Evolutionary conservation across 1,140 invertebrate genomes (phyloP), one percentile per base, ranked within the genome.

Genomic region (Oscheius sp.): DNA sequence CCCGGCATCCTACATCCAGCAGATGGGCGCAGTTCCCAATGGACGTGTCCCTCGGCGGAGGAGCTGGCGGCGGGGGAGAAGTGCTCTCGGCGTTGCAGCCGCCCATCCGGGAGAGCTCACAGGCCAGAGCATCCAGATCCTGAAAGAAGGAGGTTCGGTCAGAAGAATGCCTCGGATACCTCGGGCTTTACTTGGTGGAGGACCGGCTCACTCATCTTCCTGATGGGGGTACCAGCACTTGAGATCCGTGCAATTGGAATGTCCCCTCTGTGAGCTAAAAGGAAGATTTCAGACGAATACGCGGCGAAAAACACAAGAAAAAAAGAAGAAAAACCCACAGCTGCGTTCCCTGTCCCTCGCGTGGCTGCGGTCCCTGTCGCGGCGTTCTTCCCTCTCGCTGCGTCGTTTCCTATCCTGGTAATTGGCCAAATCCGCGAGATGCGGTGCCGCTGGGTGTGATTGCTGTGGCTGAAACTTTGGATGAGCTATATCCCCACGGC

Each of bases 51-150:
- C 82, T 73, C 20, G 79, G 77, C n/a, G 93, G 92, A 52, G 93
- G 93, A 77, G 94, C 87, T 66, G 92, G 92, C 78, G 92, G 89
- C 78, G 71, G 59, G 46, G 34, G 26, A 64, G 52, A 62, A 31
- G 35, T 55, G 32, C 62, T 66, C 34, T 73, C 62, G 15, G 49
- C 36, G 26, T 31, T 45, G 31, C 58, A 55, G 18, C 77, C 68
- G 36, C 81, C 80, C 71, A 83, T 82, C 72, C 80, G 52, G 15
- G 76, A 74, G 2, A 83, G 66, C 55, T 83, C 82, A 70, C 70
- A 75, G 2, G 82, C 82, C 49, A 83, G 61, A 18, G 78, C 64
- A 74, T 83, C 82, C 31, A 83, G 76, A 52, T 83, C 82, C 52
- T 73, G 62, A n/a, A n/a, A n/a, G n/a, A n/a, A n/a, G n/a, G n/a